Evolutionary conservation across 2,888 invertebrate genomes (phyloP).

Genomic region (Agrochola macilenta): DNA sequence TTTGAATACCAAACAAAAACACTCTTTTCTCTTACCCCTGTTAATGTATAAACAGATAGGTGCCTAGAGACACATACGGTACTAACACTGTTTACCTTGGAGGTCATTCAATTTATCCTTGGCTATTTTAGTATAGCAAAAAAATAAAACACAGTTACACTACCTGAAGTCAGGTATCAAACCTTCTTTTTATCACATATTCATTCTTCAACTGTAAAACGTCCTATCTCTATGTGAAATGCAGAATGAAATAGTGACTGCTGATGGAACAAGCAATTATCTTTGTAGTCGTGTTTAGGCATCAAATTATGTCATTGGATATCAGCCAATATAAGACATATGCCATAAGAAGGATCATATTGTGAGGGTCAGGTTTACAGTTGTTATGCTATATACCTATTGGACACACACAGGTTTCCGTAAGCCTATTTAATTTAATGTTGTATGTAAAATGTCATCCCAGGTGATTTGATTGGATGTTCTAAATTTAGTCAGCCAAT

Average conservation of each 20-base stretch:
- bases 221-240: constrained; percentile 4
- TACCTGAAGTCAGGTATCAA: background rate
- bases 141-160: constrained; percentile 1
- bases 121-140: background rate
- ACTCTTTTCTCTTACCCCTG: background rate
- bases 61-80: background rate
- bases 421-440: no score
- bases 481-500: background rate
- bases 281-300: constrained; percentile 16
- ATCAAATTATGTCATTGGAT: constrained; percentile 37
- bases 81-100: constrained; percentile 1
- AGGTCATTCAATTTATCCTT: constrained; percentile 17
- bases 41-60: background rate
- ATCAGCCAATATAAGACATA: constrained; percentile 21
- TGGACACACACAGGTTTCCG: background rate
- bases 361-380: constrained; percentile 36
- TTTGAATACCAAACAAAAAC: background rate
- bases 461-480: background rate
- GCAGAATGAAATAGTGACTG: background rate
- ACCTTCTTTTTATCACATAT: constrained; percentile 2
- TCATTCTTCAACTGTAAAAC: background rate
- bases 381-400: background rate
- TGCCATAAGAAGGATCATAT: constrained; percentile 8
- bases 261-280: background rate
- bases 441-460: background rate